These are phyloP conservation scores for Arion vulgaris DNA, from an alignment of 1,140 invertebrate genomes.

Conservation along the genomic window DNA sequence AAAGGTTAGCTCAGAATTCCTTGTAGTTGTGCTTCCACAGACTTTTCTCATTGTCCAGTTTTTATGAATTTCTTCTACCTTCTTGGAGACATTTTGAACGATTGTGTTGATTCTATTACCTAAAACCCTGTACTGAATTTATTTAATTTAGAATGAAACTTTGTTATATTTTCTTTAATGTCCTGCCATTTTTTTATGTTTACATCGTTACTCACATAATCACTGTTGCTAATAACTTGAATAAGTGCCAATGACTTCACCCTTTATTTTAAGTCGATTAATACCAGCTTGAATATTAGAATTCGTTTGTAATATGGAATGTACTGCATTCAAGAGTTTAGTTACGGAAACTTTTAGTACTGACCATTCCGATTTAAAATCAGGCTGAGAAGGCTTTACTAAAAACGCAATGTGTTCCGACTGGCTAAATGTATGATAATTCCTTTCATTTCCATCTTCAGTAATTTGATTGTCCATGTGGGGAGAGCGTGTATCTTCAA, in stretches of 20 bases:
- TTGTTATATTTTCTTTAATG: neutral
- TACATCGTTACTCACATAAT: neutral
- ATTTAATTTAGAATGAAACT: neutral
- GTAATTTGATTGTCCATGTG: neutral
- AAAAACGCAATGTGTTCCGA: neutral
- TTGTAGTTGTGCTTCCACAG: neutral
- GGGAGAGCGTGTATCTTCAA: neutral
- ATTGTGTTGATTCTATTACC: neutral
- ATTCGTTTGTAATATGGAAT: neutral
- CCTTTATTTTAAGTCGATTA: neutral
- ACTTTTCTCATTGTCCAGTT: neutral
- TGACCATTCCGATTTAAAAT: neutral
- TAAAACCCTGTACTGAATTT: neutral
- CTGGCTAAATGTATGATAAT: neutral
- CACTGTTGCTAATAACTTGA: neutral
- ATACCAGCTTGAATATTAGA: neutral
- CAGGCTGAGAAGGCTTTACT: neutral
- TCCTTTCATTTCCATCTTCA: neutral
- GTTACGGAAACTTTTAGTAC: neutral
- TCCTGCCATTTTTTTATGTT: neutral
- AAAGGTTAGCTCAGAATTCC: neutral
- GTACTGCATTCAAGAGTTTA: neutral
- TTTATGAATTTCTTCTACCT: neutral
- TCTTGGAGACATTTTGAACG: neutral
- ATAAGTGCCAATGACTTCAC: neutral